A percentile compares a stretch with the other conserved stretches of the same genome.
Conservation (phyloP, 92 coral and sea anemone species). For the Umimayanthus kanabou region DNA sequence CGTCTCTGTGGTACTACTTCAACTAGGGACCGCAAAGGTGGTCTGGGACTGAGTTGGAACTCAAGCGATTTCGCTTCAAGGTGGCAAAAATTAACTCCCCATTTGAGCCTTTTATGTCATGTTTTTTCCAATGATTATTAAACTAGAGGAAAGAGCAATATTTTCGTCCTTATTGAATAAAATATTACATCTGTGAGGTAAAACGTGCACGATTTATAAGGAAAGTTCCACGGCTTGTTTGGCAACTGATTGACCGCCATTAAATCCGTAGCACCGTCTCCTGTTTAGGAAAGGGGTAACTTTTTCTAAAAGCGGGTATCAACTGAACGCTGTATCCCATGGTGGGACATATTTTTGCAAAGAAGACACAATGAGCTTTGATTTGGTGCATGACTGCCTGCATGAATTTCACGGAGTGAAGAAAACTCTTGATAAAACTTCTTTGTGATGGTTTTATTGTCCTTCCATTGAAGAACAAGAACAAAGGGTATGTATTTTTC, state of each 20-base stretch:
- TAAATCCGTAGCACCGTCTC: neutral
- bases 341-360: neutral
- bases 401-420: no score
- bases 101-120: neutral
- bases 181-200: no score
- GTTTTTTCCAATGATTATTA: no score
- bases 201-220: neutral
- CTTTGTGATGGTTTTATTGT: neutral
- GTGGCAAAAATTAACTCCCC: neutral
- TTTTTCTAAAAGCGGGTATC: neutral
- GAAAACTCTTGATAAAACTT: no score
- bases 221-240: neutral
- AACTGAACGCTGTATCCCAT: neutral
- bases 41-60: neutral
- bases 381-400: neutral
- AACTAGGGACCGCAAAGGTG: neutral
- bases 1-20: no score
- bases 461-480: no score
- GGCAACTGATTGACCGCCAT: neutral
- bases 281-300: neutral
- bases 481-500: neutral
- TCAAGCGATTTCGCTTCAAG: neutral
- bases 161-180: no score
- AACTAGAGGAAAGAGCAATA: neutral
- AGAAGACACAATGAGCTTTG: neutral